Base-by-base conservation (phyloP, 2,888 invertebrate genomes). In the Frankliniella fusca region DNA sequence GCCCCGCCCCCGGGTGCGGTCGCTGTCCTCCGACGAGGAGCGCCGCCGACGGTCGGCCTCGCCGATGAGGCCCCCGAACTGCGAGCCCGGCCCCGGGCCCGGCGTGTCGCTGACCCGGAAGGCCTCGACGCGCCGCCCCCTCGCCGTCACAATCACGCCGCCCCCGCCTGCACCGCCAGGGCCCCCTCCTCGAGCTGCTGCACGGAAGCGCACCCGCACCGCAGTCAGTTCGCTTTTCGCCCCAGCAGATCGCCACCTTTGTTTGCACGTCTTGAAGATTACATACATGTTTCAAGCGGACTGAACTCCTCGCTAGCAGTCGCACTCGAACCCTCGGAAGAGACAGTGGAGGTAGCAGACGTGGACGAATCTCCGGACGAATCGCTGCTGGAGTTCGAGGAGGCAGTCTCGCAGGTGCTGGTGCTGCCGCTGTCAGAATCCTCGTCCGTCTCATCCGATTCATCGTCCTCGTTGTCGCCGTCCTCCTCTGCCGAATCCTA, bases 381-480 rank as follows among this genome's bases (percentile, higher is more conserved):
- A 10, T 23, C 70, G 70, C 70, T 18, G 61, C 0, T 15, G 61
- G 61, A 61, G 20, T 15, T n/a, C 18, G 61, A 20, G 7, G 61
- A 12, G 20, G 61, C n/a, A 11, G 61, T 61, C 20, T 61, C 61
- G 61, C 0, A 20, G 61, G 0, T 61, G 15, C 38, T 38, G 38
- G 0, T 61, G 61, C 15, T 61, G 15, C 38, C 5, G 23, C 27
- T 23, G 70, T 76, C 70, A 12, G 9, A 23, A 2, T 76, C 70
- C 11, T 76, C 70, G 70, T 76, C 70, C 11, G 23, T 12, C 23
- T 76, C 70, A 0, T 76, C 70, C 23, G 54, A 54, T 18, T 70
- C 70, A 10, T 7, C 70, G 70, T 76, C 70, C 70, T 76, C 70
- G 27, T 76, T 76, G 70, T 76, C 70, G 70, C 70, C 70, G 27